Conservation (phyloP, 1,140 invertebrate genomes). For the Apis dorsata region DNA sequence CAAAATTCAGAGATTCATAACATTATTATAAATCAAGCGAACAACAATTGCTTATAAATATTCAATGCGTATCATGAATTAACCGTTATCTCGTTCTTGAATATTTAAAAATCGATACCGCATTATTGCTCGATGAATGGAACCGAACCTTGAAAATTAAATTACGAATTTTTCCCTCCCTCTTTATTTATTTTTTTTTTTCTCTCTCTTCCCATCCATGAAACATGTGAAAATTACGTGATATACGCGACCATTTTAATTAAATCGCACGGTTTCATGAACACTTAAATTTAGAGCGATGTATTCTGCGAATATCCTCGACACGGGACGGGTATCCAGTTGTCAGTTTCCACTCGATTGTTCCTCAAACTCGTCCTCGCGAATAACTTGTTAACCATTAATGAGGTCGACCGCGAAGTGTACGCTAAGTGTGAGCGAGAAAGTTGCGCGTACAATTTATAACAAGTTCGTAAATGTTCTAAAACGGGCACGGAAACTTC, state of each 20-base stretch:
- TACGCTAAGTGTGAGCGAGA: background rate
- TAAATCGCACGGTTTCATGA: background rate
- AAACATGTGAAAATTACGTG: background rate
- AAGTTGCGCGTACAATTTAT: conserved; percentile 2
- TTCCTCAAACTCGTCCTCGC: conserved; percentile 25
- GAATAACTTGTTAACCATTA: conserved; percentile 30
- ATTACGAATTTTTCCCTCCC: background rate
- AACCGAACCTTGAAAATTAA: background rate
- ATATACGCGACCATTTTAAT: background rate
- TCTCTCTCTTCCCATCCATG: background rate
- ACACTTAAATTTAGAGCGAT: background rate
- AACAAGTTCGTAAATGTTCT: conserved; percentile 24
- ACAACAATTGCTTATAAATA: background rate
- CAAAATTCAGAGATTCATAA: no score
- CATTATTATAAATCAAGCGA: background rate
- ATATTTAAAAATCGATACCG: background rate
- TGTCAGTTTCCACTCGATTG: conserved; percentile 37
- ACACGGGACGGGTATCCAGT: conserved; percentile 8
- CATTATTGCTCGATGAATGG: background rate
- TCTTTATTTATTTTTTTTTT: background rate
- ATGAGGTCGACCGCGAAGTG: conserved; percentile 31
- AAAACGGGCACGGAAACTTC: background rate
- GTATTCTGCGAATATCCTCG: background rate
- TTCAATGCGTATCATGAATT: background rate
- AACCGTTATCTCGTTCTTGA: background rate